Conservation (phyloP, 1,140 invertebrate genomes). For the Wiebesia pumilae region DNA sequence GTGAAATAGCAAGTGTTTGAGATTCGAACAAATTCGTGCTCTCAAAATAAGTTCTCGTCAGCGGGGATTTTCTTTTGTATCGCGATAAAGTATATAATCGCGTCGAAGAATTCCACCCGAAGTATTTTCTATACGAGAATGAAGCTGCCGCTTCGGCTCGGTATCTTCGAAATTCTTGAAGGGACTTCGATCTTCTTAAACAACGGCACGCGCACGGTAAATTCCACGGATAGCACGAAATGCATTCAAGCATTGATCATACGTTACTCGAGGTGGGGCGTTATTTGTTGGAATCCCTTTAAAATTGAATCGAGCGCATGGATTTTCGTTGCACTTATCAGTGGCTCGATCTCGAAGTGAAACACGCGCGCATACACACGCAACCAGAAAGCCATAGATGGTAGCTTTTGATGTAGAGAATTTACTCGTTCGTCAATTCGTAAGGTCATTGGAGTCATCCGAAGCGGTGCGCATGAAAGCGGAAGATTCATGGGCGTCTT, state of each 20-base stretch:
- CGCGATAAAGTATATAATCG: background rate
- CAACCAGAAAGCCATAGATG: background rate
- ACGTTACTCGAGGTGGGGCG: background rate
- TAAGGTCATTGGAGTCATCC: background rate
- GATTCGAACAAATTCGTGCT: too few species aligned
- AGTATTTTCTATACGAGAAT: background rate
- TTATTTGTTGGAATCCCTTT: background rate
- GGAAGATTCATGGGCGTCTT: background rate
- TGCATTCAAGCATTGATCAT: background rate
- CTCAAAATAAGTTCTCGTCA: too few species aligned
- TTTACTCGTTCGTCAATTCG: background rate
- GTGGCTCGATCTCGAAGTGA: too few species aligned
- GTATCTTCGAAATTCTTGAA: background rate
- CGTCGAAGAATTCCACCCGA: background rate
- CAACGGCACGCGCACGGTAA: background rate
- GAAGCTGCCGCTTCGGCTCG: background rate
- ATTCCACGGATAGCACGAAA: background rate
- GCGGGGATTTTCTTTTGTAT: background rate
- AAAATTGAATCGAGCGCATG: background rate
- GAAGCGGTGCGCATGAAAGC: background rate
- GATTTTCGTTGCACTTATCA: too few species aligned
- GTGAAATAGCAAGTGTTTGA: too few species aligned
- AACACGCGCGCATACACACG: background rate
- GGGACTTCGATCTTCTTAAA: background rate
- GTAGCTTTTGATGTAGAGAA: too few species aligned